phyloP scores from a whole-genome alignment of 2,113 vertebrate genomes.

The Aleadryas rufinucha region DNA sequence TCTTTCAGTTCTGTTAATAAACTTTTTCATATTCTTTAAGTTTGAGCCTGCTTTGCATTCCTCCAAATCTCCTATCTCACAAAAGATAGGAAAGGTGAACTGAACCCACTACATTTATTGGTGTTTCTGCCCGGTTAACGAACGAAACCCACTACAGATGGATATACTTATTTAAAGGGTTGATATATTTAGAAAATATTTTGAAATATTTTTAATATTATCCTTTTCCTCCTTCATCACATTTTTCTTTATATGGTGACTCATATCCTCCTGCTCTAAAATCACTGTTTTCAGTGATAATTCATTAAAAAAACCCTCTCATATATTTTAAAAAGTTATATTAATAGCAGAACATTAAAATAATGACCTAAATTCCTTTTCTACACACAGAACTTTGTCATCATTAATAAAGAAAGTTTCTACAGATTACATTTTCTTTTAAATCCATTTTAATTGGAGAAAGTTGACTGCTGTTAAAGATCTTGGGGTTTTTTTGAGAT shows the following conservation, averaged over 20 bases:
- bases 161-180: neutral
- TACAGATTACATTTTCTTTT: conserved; percentile 8
- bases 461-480: neutral
- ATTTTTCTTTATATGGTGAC: neutral
- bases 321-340: neutral
- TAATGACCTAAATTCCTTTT: neutral
- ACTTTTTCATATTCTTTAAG: too few relatives aligned
- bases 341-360: conserved; percentile 13
- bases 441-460: conserved; percentile 10
- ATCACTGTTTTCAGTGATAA: neutral
- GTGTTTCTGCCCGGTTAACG: too few relatives aligned
- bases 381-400: neutral
- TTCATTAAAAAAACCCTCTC: neutral
- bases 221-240: neutral
- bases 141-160: too few relatives aligned
- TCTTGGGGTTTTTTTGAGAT: neutral
- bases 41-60: too few relatives aligned
- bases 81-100: too few relatives aligned
- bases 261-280: neutral
- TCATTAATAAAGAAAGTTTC: conserved; percentile 32
- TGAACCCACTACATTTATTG: too few relatives aligned
- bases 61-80: too few relatives aligned
- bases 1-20: too few relatives aligned
- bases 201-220: neutral
- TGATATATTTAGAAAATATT: neutral